Evolutionary conservation across 2,797 vertebrate genomes (phyloP).

Genomic region (Labeo calbasu): DNA sequence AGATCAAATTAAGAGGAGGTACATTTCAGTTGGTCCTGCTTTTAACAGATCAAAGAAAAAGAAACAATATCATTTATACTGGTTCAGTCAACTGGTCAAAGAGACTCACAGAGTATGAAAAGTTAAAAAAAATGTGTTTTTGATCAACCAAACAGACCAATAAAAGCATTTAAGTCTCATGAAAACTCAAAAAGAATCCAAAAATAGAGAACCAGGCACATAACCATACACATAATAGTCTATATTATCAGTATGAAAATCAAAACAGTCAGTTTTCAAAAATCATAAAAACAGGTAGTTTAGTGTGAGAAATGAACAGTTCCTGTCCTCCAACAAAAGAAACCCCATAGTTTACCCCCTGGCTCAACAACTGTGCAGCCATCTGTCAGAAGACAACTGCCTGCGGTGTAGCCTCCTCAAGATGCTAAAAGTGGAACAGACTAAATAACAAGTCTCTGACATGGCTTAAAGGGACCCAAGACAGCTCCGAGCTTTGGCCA

Average conservation of each 20-base stretch:
- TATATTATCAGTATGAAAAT: neutral
- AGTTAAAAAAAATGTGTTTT: slow-evolving; percentile 17
- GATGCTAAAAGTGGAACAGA: slow-evolving; percentile 56
- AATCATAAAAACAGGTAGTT: slow-evolving; percentile 30
- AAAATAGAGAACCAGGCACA: neutral
- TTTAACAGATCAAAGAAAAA: slow-evolving; percentile 26
- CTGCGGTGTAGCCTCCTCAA: slow-evolving; percentile 66
- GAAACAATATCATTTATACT: slow-evolving; percentile 5
- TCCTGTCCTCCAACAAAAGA: slow-evolving; percentile 36
- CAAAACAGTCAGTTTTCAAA: neutral
- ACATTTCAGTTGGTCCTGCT: neutral
- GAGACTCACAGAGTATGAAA: slow-evolving; percentile 11
- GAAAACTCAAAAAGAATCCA: neutral
- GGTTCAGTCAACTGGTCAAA: slow-evolving; percentile 7
- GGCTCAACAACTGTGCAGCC: slow-evolving; percentile 77
- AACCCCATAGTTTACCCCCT: slow-evolving; percentile 70
- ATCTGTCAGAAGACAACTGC: slow-evolving; percentile 75
- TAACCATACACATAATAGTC: neutral
- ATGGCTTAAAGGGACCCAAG: slow-evolving; percentile 29
- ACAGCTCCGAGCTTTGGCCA: slow-evolving; percentile 31
- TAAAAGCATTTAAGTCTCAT: neutral
- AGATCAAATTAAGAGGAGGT: neutral
- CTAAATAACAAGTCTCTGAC: slow-evolving; percentile 44
- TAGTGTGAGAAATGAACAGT: slow-evolving; percentile 20
- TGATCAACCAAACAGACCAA: slow-evolving; percentile 28